Conservation (phyloP, 2,113 vertebrate species). For the Alectura lathami region DNA sequence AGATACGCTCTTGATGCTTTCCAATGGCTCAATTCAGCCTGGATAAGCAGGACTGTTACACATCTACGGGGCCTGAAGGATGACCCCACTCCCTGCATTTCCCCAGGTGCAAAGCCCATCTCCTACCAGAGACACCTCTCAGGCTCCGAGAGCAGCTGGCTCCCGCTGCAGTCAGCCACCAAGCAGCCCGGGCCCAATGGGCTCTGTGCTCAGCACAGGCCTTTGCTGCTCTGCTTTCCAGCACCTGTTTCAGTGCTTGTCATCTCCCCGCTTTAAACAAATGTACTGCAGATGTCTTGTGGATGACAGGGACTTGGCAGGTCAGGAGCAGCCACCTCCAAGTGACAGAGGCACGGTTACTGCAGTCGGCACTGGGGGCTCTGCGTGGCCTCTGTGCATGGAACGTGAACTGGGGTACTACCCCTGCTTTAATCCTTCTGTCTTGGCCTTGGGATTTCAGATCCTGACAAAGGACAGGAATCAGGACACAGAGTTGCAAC, state of each 20-base stretch:
- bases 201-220: slow-evolving; percentile 1
- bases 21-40: slow-evolving; percentile 36
- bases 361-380: background rate
- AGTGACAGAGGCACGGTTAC: background rate
- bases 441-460: background rate
- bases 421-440: background rate
- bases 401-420: background rate
- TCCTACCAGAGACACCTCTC: slow-evolving; percentile 5
- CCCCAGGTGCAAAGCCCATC: background rate
- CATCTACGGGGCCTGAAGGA: slow-evolving; percentile 21
- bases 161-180: slow-evolving; percentile 50
- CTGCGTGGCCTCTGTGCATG: background rate
- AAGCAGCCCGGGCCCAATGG: slow-evolving; percentile 36
- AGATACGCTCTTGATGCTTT: slow-evolving; percentile 47
- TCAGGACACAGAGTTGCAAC: background rate
- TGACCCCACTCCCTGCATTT: background rate
- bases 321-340: background rate
- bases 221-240: slow-evolving; percentile 62
- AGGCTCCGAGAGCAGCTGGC: slow-evolving; percentile 26
- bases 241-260: slow-evolving; percentile 69
- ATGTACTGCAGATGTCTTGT: slow-evolving; percentile 67
- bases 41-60: slow-evolving; percentile 10
- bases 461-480: background rate
- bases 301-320: slow-evolving; percentile 63
- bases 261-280: slow-evolving; percentile 67